These are phyloP conservation scores for Rhopalosiphum nymphaeae DNA, from an alignment of 2,888 invertebrate species.

Conservation along the genomic window DNA sequence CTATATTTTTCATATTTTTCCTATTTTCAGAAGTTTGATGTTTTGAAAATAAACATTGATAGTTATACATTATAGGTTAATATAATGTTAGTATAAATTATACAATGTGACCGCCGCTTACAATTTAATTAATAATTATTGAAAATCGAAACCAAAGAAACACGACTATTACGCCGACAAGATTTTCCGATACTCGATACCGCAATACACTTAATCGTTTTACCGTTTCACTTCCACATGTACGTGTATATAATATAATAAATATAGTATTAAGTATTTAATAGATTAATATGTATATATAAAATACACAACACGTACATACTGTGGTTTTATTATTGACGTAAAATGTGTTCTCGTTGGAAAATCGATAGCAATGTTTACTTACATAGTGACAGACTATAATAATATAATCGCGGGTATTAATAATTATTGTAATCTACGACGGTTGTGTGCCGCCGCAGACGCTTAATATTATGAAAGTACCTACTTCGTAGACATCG, in stretches of 20 bases:
- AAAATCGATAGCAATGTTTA: neutral
- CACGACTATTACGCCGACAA: neutral
- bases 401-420: neutral
- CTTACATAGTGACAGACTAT: neutral
- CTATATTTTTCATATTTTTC: neutral
- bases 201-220: neutral
- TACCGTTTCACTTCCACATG: neutral
- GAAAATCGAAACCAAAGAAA: neutral
- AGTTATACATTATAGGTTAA: neutral
- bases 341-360: neutral
- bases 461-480: neutral
- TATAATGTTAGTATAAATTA: neutral
- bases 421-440: neutral
- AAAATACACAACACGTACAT: neutral
- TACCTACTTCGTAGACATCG: neutral
- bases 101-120: neutral
- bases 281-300: neutral
- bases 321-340: constrained; percentile 1
- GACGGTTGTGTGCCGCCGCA: neutral
- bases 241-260: neutral
- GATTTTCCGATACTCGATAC: neutral
- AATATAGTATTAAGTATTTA: neutral
- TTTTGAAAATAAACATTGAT: neutral
- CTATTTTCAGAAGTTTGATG: neutral
- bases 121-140: neutral